Percentiles rank a stretch among this genome's conserved stretches.
phyloP scores from a whole-genome alignment of 2,888 invertebrate species.

The Drosophila testacea region DNA sequence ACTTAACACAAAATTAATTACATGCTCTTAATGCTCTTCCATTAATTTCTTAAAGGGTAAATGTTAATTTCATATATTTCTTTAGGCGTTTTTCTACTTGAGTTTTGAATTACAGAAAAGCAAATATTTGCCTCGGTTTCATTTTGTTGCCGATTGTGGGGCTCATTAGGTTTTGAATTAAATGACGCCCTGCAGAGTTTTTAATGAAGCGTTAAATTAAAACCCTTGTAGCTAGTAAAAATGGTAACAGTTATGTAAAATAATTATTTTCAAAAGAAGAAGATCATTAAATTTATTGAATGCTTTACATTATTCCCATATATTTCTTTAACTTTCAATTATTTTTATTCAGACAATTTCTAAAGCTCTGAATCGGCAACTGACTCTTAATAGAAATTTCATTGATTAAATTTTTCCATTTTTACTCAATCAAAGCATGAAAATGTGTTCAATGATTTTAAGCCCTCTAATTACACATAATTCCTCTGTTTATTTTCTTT shows the following conservation, averaged over 20 bases:
- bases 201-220: conserved; percentile 29
- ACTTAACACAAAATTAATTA: conserved; percentile 35
- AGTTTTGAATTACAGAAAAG: conserved; percentile 24
- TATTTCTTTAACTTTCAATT: neutral
- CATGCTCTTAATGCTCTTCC: conserved; percentile 25
- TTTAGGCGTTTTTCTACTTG: conserved; percentile 33
- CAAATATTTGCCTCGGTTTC: conserved; percentile 51
- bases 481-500: conserved; percentile 24
- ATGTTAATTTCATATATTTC: conserved; percentile 28
- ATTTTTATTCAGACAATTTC: neutral
- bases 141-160: conserved; percentile 25
- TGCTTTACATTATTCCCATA: neutral
- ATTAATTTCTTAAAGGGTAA: conserved; percentile 36
- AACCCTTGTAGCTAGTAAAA: conserved; percentile 29
- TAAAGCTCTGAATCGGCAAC: neutral
- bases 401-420: conserved; percentile 31
- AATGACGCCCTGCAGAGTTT: conserved; percentile 15
- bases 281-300: neutral
- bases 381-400: conserved; percentile 3
- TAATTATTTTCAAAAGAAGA: neutral
- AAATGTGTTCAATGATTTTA: conserved; percentile 62
- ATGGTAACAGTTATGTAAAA: neutral
- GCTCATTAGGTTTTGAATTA: conserved; percentile 36
- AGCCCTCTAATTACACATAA: conserved; percentile 59
- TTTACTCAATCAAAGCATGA: conserved; percentile 32